Conservation (phyloP, 2,888 invertebrate species). For the Lycia hirtaria region DNA sequence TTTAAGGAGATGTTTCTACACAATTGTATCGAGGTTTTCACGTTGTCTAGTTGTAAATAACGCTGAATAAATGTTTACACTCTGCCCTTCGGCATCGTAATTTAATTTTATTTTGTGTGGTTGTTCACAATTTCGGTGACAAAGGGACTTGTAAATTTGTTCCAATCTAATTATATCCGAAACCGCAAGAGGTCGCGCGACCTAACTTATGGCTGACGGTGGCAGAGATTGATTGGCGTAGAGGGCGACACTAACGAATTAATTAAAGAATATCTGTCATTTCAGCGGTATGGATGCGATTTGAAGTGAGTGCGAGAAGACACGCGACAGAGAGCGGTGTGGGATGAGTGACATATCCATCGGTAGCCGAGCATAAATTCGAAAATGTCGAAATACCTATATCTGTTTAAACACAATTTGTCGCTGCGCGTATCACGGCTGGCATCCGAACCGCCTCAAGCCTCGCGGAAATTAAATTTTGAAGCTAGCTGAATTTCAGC, state of each 20-base stretch:
- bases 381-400: slow-evolving; percentile 45
- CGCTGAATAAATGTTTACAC: slow-evolving; percentile 32
- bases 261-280: slow-evolving; percentile 67
- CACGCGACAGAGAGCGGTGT: slow-evolving; percentile 8
- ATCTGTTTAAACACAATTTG: slow-evolving; percentile 51
- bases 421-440: slow-evolving; percentile 40
- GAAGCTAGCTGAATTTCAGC: slow-evolving; percentile 36
- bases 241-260: slow-evolving; percentile 60
- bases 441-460: slow-evolving; percentile 42
- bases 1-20: slow-evolving; percentile 24
- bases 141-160: slow-evolving; percentile 43
- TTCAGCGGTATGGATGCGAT: slow-evolving; percentile 44
- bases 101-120: slow-evolving; percentile 38
- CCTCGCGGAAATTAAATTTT: slow-evolving; percentile 54
- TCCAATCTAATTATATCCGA: slow-evolving; percentile 40
- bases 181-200: slow-evolving; percentile 40
- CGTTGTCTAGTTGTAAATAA: slow-evolving; percentile 21
- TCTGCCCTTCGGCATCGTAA: slow-evolving; percentile 36
- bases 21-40: slow-evolving; percentile 21
- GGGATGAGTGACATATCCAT: slow-evolving; percentile 49
- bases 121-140: slow-evolving; percentile 42
- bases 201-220: slow-evolving; percentile 38
- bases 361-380: slow-evolving; percentile 45
- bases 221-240: slow-evolving; percentile 37
- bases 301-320: slow-evolving; percentile 18